Conservation (phyloP, 2,888 invertebrate genomes). For the Bhutanitis thaidina region DNA sequence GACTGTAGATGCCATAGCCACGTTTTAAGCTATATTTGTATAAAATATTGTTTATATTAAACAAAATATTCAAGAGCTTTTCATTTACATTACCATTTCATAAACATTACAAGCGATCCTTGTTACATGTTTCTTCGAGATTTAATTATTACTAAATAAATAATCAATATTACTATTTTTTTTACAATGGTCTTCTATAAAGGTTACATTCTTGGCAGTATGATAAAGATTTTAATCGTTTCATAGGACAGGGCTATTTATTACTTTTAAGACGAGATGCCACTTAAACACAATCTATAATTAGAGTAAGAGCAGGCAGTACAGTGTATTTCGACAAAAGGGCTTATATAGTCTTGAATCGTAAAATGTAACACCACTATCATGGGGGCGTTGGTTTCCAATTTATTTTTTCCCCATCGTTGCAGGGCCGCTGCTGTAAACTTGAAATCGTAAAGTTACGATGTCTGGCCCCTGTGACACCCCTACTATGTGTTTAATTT, state of each 20-base stretch:
- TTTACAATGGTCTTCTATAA: no score
- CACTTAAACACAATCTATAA: slow-evolving; percentile 7
- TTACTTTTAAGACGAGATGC: slow-evolving; percentile 2
- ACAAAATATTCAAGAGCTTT: no score
- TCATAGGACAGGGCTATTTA: slow-evolving; percentile 2
- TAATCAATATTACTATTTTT: no score
- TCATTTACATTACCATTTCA: no score
- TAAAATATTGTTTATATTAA: no score
- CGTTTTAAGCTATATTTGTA: no score
- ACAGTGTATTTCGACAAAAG: slow-evolving; percentile 21
- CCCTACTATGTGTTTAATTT: slow-evolving; percentile 42
- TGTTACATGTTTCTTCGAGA: no score
- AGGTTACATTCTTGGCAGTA: neutral
- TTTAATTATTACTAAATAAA: no score
- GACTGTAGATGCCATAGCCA: neutral
- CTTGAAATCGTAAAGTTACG: slow-evolving; percentile 69
- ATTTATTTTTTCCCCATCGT: slow-evolving; percentile 75
- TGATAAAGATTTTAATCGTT: slow-evolving; percentile 2
- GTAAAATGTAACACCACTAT: slow-evolving; percentile 50
- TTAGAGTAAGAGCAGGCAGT: slow-evolving; percentile 20
- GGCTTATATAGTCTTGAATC: slow-evolving; percentile 32
- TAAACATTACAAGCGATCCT: no score
- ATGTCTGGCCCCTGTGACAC: slow-evolving; percentile 58
- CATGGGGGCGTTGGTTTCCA: slow-evolving; percentile 67
- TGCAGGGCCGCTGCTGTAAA: slow-evolving; percentile 72